A percentile compares a stretch with the other conserved stretches of the same genome.
Evolutionary conservation across 2,888 invertebrate genomes (phyloP).

Genomic region (Ophonus ardosiacus): DNA sequence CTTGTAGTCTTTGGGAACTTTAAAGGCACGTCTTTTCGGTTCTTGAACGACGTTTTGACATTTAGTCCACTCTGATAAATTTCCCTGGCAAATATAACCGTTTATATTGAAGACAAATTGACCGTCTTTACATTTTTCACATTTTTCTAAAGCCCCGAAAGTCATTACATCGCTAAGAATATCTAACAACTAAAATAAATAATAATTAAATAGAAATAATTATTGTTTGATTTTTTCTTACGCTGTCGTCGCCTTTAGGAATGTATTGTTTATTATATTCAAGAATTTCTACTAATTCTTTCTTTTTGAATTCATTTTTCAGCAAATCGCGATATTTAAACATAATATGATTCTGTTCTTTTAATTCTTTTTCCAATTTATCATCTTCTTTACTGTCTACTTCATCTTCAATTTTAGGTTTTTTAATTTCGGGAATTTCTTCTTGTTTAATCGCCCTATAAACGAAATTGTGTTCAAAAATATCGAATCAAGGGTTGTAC

Average conservation of each 20-base stretch:
- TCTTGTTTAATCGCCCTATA: constrained; percentile 76
- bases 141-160: constrained; percentile 90
- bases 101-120: constrained; percentile 83
- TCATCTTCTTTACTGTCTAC: constrained; percentile 73
- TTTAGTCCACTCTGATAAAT: constrained; percentile 92
- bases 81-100: constrained; percentile 88
- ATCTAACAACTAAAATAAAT: constrained; percentile 82
- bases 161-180: constrained; percentile 89
- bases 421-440: constrained; percentile 82
- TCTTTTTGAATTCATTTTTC: constrained; percentile 79
- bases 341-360: constrained; percentile 85
- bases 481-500: no score
- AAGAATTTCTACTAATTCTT: constrained; percentile 82
- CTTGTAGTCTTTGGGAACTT: constrained; percentile 81
- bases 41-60: constrained; percentile 85
- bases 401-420: constrained; percentile 82
- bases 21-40: constrained; percentile 85
- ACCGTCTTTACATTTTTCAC: constrained; percentile 87
- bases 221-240: constrained; percentile 72
- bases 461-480: no score
- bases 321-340: constrained; percentile 84
- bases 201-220: background rate
- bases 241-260: constrained; percentile 82
- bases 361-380: constrained; percentile 79
- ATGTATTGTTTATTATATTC: constrained; percentile 85